These are phyloP conservation scores for Cephus nigrinus DNA, from an alignment of 2,888 invertebrate species.

Conservation along the genomic window DNA sequence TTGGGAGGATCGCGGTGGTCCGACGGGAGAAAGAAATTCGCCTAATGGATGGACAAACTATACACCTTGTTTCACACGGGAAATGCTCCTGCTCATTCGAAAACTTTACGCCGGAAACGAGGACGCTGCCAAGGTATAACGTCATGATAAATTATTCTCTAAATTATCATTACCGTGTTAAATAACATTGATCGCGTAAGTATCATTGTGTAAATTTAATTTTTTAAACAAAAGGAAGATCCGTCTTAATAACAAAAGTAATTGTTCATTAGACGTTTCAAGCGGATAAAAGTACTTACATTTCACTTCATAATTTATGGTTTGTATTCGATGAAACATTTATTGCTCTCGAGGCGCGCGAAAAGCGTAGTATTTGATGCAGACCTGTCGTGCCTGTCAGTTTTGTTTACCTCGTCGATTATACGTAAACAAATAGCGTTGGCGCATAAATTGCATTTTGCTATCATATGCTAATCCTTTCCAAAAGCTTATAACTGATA, in stretches of 20 bases:
- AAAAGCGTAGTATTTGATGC: not conserved
- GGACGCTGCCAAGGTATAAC: conserved; percentile 66
- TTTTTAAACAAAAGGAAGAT: not conserved
- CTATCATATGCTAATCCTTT: not conserved
- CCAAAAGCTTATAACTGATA: not conserved
- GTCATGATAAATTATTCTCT: not conserved
- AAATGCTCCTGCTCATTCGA: conserved; percentile 75
- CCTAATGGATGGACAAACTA: conserved; percentile 85
- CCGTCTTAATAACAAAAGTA: not conserved
- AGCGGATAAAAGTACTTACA: not conserved
- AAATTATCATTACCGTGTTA: not conserved
- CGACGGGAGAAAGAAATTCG: conserved; percentile 49
- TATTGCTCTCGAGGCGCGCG: not conserved
- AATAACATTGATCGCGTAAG: not conserved
- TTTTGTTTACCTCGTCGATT: not conserved
- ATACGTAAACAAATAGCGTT: not conserved
- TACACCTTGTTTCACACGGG: conserved; percentile 80
- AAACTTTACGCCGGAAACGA: conserved; percentile 72
- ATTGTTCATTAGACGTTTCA: not conserved
- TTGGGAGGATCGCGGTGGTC: conserved; percentile 74
- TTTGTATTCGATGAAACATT: not conserved
- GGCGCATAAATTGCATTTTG: not conserved
- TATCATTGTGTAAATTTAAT: not conserved
- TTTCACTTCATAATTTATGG: not conserved
- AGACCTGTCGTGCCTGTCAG: not conserved